phyloP scores from a whole-genome alignment of 2,888 invertebrate genomes.

The Onchidella celtica region DNA sequence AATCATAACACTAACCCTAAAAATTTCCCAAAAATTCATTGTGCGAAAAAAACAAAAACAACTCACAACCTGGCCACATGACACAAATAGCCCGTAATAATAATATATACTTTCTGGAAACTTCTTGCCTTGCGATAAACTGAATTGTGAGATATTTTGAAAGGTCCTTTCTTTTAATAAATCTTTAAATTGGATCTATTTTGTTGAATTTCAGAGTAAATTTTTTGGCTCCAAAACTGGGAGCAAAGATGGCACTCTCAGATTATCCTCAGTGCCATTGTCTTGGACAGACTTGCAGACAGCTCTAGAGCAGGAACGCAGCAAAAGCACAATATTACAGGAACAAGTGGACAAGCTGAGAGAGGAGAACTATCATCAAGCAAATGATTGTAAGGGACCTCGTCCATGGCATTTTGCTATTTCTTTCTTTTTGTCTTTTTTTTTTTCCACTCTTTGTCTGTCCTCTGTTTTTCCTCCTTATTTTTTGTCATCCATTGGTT shows the following conservation, averaged over 20 bases:
- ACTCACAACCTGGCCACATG: too few species aligned
- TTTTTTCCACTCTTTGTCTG: not conserved
- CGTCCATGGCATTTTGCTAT: too few species aligned
- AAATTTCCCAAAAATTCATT: too few species aligned
- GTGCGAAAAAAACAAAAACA: too few species aligned
- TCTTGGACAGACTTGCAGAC: conserved; percentile 66
- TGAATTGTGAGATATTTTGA: too few species aligned
- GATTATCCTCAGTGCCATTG: conserved; percentile 48
- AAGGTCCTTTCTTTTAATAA: too few species aligned
- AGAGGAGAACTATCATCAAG: conserved; percentile 68
- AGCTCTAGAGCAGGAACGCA: conserved; percentile 82
- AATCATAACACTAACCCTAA: too few species aligned
- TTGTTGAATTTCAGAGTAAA: conserved; percentile 17
- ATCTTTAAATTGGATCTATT: too few species aligned
- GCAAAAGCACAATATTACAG: conserved; percentile 64
- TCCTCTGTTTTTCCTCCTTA: not conserved
- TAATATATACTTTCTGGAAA: too few species aligned
- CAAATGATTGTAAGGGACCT: conserved; percentile 73
- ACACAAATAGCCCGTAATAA: too few species aligned
- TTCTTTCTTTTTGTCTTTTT: not conserved
- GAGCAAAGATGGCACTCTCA: conserved; percentile 5
- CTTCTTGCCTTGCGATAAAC: too few species aligned
- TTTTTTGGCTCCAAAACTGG: conserved; percentile 20
- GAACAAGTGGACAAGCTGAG: conserved; percentile 70
- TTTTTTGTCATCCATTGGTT: not conserved